Evolutionary conservation across 2,888 invertebrate species (phyloP).

Genomic region (Chrysodeixis includens): DNA sequence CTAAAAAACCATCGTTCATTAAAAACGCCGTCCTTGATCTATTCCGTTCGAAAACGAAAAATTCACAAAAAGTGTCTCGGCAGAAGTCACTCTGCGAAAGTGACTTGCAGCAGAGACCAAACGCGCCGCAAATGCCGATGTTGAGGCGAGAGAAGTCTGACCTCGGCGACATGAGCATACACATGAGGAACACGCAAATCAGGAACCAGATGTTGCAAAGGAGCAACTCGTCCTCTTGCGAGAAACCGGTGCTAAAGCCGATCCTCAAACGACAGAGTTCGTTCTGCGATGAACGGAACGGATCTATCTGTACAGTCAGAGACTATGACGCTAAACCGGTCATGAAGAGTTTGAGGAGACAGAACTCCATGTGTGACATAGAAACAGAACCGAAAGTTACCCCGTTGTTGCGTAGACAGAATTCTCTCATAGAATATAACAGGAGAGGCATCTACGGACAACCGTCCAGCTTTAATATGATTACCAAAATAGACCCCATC

Average conservation of each 20-base stretch:
- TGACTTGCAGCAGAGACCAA: conserved; percentile 83
- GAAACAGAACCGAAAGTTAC: conserved; percentile 89
- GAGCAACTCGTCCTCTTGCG: conserved; percentile 87
- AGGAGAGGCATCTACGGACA: conserved; percentile 85
- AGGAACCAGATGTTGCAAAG: conserved; percentile 86
- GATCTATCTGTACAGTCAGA: conserved; percentile 83
- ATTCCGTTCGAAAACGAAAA: conserved; percentile 88
- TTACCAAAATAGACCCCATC: conserved; percentile 88
- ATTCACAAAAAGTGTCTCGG: conserved; percentile 84
- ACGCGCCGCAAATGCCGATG: conserved; percentile 74
- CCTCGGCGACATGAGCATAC: conserved; percentile 80
- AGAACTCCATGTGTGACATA: conserved; percentile 88
- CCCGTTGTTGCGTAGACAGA: conserved; percentile 87
- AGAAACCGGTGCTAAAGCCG: conserved; percentile 83
- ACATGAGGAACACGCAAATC: conserved; percentile 83
- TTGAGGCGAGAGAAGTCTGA: conserved; percentile 86
- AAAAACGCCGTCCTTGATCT: conserved; percentile 88
- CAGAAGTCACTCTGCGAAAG: conserved; percentile 87
- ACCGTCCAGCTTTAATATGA: conserved; percentile 86
- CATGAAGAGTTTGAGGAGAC: conserved; percentile 78
- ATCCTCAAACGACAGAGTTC: conserved; percentile 87
- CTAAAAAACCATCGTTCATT: conserved; percentile 88
- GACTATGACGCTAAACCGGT: conserved; percentile 85
- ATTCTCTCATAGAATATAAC: conserved; percentile 87
- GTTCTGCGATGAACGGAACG: conserved; percentile 85